A percentile compares a stretch with the other conserved stretches of the same genome.
Evolutionary conservation across 2,888 invertebrate species (phyloP).

Genomic region (Agrenia bidenticulata): DNA sequence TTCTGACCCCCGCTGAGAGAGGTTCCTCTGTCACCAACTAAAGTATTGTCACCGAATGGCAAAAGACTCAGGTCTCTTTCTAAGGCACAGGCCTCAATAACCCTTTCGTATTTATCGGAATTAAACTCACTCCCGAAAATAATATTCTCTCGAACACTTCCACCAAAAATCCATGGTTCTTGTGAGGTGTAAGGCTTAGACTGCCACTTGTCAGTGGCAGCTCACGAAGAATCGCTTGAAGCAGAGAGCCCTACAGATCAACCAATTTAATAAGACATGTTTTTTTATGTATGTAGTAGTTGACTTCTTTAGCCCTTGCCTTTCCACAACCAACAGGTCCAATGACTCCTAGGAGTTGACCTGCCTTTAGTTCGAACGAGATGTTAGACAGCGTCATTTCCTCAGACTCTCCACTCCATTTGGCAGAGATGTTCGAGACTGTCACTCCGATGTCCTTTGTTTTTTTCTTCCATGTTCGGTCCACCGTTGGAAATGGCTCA

Average conservation of each 20-base stretch:
- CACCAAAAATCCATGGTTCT: conserved; percentile 54
- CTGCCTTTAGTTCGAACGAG: conserved; percentile 66
- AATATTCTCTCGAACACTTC: conserved; percentile 44
- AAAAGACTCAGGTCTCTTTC: conserved; percentile 58
- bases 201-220: conserved; percentile 65
- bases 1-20: conserved; percentile 78
- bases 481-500: not conserved
- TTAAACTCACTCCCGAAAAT: conserved; percentile 41
- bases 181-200: conserved; percentile 68
- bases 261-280: conserved; percentile 5
- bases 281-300: conserved; percentile 2
- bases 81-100: conserved; percentile 58
- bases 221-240: conserved; percentile 72
- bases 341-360: conserved; percentile 60
- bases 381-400: conserved; percentile 67
- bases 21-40: conserved; percentile 62
- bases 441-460: conserved; percentile 13
- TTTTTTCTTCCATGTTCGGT: not conserved
- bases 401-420: conserved; percentile 54
- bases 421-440: conserved; percentile 44
- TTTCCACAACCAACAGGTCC: conserved; percentile 54
- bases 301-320: conserved; percentile 24
- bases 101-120: conserved; percentile 55
- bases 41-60: conserved; percentile 59
- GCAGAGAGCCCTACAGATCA: conserved; percentile 55